A percentile compares a stretch with the other conserved stretches of the same genome.
These are phyloP conservation scores for Oophaga pumilio DNA, from an alignment of 2,113 vertebrate species.

Conservation along the genomic window DNA sequence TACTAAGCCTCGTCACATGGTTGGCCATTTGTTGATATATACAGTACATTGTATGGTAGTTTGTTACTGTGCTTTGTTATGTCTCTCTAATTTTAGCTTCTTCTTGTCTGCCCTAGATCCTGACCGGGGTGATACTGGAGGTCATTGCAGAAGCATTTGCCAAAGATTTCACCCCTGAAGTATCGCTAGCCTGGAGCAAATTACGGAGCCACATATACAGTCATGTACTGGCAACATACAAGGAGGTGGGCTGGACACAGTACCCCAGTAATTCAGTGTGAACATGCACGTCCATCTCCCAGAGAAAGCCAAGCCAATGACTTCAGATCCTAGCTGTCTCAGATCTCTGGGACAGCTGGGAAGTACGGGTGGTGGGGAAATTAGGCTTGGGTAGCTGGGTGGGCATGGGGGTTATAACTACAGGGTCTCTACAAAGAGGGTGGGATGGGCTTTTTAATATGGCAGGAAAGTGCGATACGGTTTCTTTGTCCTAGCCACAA, in stretches of 20 bases:
- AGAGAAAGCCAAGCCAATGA: conserved; percentile 47
- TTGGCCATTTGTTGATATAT: neutral
- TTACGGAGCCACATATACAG: conserved; percentile 87
- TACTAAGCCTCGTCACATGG: neutral
- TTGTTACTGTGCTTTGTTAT: neutral
- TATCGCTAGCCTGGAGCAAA: conserved; percentile 89
- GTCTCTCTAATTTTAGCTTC: conserved; percentile 2
- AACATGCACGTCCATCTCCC: conserved; percentile 62
- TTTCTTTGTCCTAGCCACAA: conserved; percentile 23
- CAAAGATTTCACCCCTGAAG: conserved; percentile 85
- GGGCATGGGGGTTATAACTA: conserved; percentile 40
- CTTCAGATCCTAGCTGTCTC: conserved; percentile 48
- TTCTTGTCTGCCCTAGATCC: conserved; percentile 75
- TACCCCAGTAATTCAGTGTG: conserved; percentile 90
- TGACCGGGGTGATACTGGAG: conserved; percentile 89
- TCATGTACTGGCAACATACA: conserved; percentile 90
- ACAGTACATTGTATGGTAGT: neutral
- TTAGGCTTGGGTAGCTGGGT: conserved; percentile 33
- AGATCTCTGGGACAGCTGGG: conserved; percentile 39
- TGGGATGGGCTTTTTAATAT: conserved; percentile 33
- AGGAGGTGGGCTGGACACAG: conserved; percentile 93
- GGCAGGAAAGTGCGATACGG: conserved; percentile 6
- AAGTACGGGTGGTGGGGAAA: conserved; percentile 19
- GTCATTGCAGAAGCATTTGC: conserved; percentile 87
- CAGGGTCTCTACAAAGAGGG: conserved; percentile 43